phyloP scores from a whole-genome alignment of 2,888 invertebrate species.

The Leptura quadrifasciata region DNA sequence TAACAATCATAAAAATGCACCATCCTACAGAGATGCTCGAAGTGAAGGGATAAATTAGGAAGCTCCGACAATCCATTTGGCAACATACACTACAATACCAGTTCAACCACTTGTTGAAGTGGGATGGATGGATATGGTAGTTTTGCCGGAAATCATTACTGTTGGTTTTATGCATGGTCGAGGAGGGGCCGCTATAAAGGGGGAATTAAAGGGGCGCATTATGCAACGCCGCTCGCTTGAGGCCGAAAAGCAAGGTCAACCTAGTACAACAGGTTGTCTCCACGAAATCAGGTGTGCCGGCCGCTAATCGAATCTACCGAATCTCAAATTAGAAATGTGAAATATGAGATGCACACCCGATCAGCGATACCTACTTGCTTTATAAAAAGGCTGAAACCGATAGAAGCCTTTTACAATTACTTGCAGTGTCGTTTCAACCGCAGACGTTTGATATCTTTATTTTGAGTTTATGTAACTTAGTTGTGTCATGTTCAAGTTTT shows the following conservation, averaged over 20 bases:
- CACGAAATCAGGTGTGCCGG: slow-evolving; percentile 48
- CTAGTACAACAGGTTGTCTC: slow-evolving; percentile 54
- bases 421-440: background rate
- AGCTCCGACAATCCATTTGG: slow-evolving; percentile 24
- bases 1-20: background rate
- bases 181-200: slow-evolving; percentile 56
- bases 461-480: too few relatives aligned
- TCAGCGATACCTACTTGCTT: background rate
- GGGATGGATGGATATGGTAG: slow-evolving; percentile 52
- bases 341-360: slow-evolving; percentile 10
- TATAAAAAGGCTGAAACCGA: background rate
- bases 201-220: slow-evolving; percentile 60
- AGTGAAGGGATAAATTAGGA: slow-evolving; percentile 23
- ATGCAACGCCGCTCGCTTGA: slow-evolving; percentile 59
- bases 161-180: slow-evolving; percentile 61
- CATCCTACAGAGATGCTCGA: background rate
- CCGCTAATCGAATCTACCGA: slow-evolving; percentile 31
- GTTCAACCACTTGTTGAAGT: slow-evolving; percentile 56
- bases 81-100: slow-evolving; percentile 42
- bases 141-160: slow-evolving; percentile 64
- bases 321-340: slow-evolving; percentile 32
- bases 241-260: slow-evolving; percentile 61
- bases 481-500: too few relatives aligned
- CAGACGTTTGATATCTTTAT: too few relatives aligned
- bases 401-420: background rate